Percentiles rank a stretch among this genome's conserved stretches.
These are phyloP conservation scores for Sylvia atricapilla DNA, from an alignment of 2,113 vertebrate species.

Conservation along the genomic window DNA sequence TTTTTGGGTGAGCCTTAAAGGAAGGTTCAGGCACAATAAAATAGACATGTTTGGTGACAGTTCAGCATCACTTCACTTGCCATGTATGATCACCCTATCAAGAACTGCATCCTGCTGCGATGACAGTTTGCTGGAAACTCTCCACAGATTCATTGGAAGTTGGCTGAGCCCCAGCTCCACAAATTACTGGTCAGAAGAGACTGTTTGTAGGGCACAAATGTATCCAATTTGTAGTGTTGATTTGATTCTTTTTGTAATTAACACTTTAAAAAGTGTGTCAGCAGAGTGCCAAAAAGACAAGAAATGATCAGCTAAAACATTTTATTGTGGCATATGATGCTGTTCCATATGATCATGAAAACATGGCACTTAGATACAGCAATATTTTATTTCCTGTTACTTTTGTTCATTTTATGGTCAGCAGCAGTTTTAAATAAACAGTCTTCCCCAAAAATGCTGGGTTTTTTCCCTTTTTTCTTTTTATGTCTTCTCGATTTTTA, in stretches of 20 bases:
- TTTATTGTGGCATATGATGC: slow-evolving; percentile 31
- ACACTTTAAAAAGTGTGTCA: slow-evolving; percentile 37
- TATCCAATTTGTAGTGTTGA: slow-evolving; percentile 38
- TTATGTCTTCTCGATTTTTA: background rate
- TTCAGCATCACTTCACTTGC: slow-evolving; percentile 21
- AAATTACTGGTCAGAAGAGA: slow-evolving; percentile 57
- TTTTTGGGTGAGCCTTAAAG: background rate
- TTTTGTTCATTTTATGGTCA: slow-evolving; percentile 33
- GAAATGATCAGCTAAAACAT: slow-evolving; percentile 26
- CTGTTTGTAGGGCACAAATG: slow-evolving; percentile 39
- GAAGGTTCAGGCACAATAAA: background rate
- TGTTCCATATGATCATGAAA: background rate
- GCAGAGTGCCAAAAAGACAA: slow-evolving; percentile 31
- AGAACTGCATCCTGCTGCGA: background rate
- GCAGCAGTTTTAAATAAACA: background rate
- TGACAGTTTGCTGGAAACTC: slow-evolving; percentile 51
- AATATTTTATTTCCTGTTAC: background rate
- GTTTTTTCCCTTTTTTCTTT: background rate
- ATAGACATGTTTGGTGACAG: slow-evolving; percentile 11
- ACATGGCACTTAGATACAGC: background rate
- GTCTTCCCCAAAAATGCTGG: background rate
- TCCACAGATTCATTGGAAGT: slow-evolving; percentile 31
- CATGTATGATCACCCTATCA: slow-evolving; percentile 23
- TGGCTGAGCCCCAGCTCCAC: slow-evolving; percentile 46
- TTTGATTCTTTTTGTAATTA: slow-evolving; percentile 61